Evolutionary conservation across 2,113 vertebrate genomes (phyloP), one percentile per base, ranked within the genome.

Genomic region (Rattus rattus): DNA sequence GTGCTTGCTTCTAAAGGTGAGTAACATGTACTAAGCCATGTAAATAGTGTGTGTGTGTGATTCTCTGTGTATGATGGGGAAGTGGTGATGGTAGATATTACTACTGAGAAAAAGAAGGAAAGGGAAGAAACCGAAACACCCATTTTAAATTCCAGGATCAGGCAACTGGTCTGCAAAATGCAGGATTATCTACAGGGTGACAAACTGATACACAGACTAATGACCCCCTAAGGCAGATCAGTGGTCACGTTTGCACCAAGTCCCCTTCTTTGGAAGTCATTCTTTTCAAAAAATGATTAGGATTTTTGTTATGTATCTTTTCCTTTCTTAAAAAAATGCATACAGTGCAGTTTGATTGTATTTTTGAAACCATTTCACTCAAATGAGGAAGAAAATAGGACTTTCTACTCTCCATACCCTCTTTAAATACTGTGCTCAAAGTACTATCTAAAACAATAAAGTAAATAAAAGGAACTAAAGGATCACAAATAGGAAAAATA

Each of bases 21-120:
- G 81, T 92, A 94, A 22, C 75, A 90, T 85, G 75, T 96, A 47
- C 61, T 92, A 86, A 88, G 86, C 20, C 90, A 59, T 20, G 0
- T 33, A 83, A 94, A 49, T 22, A 36, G 5, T 49, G 22, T 77
- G 73, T 47, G 73, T 36, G 17, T 80, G 52, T 56, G 28, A n/a
- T n/a, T n/a, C n/a, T n/a, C n/a, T 54, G 28, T 17, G 7, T 33
- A 17, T 13, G 30, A 5, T 43, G 4, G 24, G 79, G n/a, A n/a
- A 39, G 1, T 39, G 22, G 1, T 39, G 22, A 1, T 12, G 1
- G 36, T 47, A 39, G 17, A 49, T 49, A 92, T 88, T 22, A 73
- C 33, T 10, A 43, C 54, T 24, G 19, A 90, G 89, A 26, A 90
- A 91, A 7, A 70, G 54, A 87, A 96, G 90, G 56, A 47, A 33